These are phyloP conservation scores for Megastigmus dorsalis DNA, from an alignment of 2,888 invertebrate species.

Conservation along the genomic window DNA sequence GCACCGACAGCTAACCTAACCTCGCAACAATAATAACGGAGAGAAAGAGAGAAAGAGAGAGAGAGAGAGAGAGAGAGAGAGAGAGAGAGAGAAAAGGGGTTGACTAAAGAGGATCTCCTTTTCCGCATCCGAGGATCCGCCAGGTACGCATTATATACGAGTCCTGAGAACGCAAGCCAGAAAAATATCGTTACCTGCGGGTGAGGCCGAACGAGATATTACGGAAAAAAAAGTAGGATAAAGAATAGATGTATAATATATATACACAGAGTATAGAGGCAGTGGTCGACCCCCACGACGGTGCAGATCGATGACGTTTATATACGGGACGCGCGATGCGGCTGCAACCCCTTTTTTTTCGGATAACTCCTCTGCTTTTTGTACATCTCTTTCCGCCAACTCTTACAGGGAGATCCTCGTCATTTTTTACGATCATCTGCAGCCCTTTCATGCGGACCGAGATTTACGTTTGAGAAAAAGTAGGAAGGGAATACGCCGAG, in stretches of 20 bases:
- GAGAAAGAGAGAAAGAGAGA: too few relatives aligned
- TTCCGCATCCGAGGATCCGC: conserved; percentile 51
- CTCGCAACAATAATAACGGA: conserved; percentile 4
- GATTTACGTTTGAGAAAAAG: conserved; percentile 21
- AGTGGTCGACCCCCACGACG: conserved; percentile 61
- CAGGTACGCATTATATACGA: conserved; percentile 46
- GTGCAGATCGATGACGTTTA: conserved; percentile 66
- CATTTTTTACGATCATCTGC: conserved; percentile 36
- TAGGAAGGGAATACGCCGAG: neutral
- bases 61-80: too few relatives aligned
- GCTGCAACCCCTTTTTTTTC: conserved; percentile 66
- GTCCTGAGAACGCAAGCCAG: conserved; percentile 45
- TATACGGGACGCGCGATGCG: too few relatives aligned
- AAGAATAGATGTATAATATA: conserved; percentile 54
- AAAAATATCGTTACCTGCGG: conserved; percentile 44
- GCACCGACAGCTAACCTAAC: too few relatives aligned
- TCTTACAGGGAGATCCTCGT: too few relatives aligned
- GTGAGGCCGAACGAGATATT: conserved; percentile 3
- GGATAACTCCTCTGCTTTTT: conserved; percentile 17
- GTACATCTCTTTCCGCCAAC: too few relatives aligned
- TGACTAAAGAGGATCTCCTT: conserved; percentile 43
- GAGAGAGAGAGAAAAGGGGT: conserved; percentile 50
- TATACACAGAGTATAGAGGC: too few relatives aligned
- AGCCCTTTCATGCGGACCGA: neutral
- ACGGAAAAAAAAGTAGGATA: conserved; percentile 3